Evolutionary conservation across 2,113 vertebrate genomes (phyloP).

Genomic region (Rana temporaria): DNA sequence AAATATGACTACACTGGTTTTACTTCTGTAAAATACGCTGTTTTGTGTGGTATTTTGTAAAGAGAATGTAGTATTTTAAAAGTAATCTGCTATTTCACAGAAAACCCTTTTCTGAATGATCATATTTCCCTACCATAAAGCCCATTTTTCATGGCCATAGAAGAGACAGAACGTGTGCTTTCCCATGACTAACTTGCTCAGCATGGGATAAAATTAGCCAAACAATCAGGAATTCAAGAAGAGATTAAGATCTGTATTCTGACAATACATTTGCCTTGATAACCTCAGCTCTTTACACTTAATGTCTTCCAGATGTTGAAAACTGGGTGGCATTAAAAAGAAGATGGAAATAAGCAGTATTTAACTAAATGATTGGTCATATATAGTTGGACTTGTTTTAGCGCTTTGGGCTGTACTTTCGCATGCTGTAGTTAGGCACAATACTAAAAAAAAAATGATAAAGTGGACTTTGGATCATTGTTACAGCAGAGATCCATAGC

Average conservation of each 20-base stretch:
- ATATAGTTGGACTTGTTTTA: not conserved
- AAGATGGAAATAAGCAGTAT: slow-evolving; percentile 8
- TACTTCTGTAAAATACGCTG: too few relatives aligned
- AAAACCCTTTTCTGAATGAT: not conserved
- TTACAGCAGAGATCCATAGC: too few relatives aligned
- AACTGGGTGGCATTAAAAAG: slow-evolving; percentile 39
- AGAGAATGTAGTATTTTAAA: not conserved
- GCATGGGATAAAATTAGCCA: slow-evolving; percentile 27
- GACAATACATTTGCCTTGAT: slow-evolving; percentile 40
- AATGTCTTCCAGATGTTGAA: slow-evolving; percentile 38
- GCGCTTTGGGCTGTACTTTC: not conserved
- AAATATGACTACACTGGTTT: too few relatives aligned
- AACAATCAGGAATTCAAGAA: slow-evolving; percentile 33
- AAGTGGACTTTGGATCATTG: not conserved
- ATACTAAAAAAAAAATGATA: not conserved
- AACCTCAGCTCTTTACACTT: slow-evolving; percentile 1
- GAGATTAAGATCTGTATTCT: slow-evolving; percentile 42
- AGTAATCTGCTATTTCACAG: not conserved
- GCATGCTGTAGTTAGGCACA: not conserved
- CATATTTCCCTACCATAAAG: slow-evolving; percentile 6
- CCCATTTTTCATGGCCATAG: not conserved
- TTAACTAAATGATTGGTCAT: not conserved
- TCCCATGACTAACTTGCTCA: slow-evolving; percentile 46
- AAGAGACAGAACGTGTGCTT: not conserved
- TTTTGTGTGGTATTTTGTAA: too few relatives aligned